phyloP scores from a whole-genome alignment of 2,113 vertebrate species.

The Thinocorus orbignyianus region DNA sequence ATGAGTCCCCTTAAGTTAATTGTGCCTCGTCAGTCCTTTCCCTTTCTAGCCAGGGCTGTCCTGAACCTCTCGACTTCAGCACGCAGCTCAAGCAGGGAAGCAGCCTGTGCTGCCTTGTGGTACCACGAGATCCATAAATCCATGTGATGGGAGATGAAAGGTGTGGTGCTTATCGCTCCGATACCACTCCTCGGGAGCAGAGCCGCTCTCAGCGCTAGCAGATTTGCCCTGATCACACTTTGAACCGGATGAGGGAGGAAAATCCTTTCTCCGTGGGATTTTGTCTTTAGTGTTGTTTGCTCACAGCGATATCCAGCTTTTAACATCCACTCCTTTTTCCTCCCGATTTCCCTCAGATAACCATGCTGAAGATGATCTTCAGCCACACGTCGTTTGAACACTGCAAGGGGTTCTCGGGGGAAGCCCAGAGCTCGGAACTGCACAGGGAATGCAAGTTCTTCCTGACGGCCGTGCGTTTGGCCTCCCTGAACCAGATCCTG shows the following conservation, averaged over 20 bases:
- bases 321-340: accelerated
- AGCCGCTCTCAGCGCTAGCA: background rate
- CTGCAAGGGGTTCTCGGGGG: slow-evolving; percentile 59
- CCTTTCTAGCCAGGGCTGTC: background rate
- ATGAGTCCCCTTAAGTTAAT: background rate
- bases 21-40: background rate
- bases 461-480: slow-evolving; percentile 88
- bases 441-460: slow-evolving; percentile 85
- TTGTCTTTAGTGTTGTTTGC: background rate
- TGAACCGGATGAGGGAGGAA: background rate
- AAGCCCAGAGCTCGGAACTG: slow-evolving; percentile 14
- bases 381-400: slow-evolving; percentile 79
- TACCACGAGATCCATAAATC: background rate
- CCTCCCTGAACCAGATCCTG: slow-evolving; percentile 96
- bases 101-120: background rate
- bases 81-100: background rate
- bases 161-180: accelerated
- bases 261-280: background rate
- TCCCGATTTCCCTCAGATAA: slow-evolving; percentile 73
- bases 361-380: slow-evolving; percentile 89
- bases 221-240: background rate
- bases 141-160: background rate
- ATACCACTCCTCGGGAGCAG: no score
- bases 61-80: no score
- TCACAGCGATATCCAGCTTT: accelerated